These are phyloP conservation scores for Tetrao urogallus DNA, from an alignment of 2,113 vertebrate genomes.

Conservation along the genomic window DNA sequence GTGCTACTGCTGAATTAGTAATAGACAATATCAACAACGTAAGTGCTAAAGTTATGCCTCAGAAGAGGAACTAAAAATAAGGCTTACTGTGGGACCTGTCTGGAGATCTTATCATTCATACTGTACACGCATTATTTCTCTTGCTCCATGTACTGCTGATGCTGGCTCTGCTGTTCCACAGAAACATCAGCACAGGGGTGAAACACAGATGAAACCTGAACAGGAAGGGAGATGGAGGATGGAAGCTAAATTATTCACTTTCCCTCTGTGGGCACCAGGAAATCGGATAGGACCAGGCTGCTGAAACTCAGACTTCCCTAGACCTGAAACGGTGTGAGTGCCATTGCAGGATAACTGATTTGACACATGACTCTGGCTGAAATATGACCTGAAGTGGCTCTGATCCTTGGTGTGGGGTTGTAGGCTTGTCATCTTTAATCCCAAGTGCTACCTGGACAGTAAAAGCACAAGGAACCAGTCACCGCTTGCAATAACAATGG, in stretches of 20 bases:
- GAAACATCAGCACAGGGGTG: background rate
- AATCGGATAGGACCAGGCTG: background rate
- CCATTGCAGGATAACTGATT: background rate
- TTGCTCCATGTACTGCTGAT: background rate
- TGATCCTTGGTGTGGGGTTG: background rate
- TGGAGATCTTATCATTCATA: background rate
- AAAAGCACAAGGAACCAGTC: background rate
- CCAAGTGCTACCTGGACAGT: background rate
- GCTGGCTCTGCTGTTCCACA: background rate
- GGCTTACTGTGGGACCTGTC: background rate
- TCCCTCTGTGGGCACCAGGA: rapidly evolving
- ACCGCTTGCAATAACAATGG: background rate
- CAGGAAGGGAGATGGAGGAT: background rate
- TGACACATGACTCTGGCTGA: rapidly evolving
- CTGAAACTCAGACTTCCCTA: background rate
- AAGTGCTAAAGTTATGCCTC: background rate
- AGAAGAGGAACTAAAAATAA: background rate
- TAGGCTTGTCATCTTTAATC: background rate
- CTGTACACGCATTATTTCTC: background rate
- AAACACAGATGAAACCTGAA: slow-evolving; percentile 5
- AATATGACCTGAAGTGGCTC: rapidly evolving
- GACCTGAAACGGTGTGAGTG: background rate
- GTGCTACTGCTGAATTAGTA: background rate
- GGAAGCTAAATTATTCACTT: slow-evolving; percentile 37
- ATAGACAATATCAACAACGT: background rate